Conservation (phyloP, 2,888 invertebrate species). For the Troilus luridus region DNA sequence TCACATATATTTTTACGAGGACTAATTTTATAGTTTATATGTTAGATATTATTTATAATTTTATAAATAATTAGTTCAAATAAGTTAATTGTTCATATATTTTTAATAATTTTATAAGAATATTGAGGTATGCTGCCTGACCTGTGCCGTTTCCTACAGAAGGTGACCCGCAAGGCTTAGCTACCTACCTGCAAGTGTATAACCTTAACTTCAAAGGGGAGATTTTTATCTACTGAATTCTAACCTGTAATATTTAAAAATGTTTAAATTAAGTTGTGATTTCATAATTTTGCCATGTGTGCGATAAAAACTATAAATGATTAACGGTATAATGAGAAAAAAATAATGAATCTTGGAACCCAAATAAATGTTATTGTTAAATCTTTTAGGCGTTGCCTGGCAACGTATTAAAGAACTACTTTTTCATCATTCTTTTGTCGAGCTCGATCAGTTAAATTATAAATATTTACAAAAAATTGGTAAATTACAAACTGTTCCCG, state of each 20-base stretch:
- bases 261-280: background rate
- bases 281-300: too few species aligned
- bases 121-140: background rate
- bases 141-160: background rate
- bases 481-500: too few species aligned
- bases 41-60: background rate
- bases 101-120: background rate
- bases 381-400: too few species aligned
- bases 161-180: constrained; percentile 55
- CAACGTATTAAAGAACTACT: too few species aligned
- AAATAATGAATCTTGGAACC: too few species aligned
- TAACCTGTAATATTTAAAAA: background rate
- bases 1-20: too few species aligned
- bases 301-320: too few species aligned
- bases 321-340: too few species aligned
- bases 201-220: constrained; percentile 26
- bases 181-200: constrained; percentile 54
- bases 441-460: too few species aligned
- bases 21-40: background rate
- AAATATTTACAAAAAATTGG: too few species aligned
- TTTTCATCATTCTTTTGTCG: too few species aligned
- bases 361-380: too few species aligned
- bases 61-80: background rate
- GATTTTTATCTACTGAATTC: background rate
- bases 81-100: background rate